A percentile compares a stretch with the other conserved stretches of the same genome.
Evolutionary conservation across 1,140 invertebrate genomes (phyloP).

Genomic region (Chionoecetes opilio): DNA sequence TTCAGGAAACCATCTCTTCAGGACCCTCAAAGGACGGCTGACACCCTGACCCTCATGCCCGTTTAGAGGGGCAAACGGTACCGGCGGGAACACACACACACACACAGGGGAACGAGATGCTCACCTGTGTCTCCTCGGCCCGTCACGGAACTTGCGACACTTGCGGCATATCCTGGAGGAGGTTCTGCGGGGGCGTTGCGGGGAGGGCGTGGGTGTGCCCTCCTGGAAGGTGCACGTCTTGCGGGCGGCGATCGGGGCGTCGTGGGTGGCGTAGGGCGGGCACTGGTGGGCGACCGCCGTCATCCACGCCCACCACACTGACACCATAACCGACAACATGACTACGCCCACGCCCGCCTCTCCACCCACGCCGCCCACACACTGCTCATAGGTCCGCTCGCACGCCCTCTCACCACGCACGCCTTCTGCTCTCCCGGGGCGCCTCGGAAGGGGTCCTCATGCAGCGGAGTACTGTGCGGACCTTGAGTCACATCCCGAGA

Average conservation of each 20-base stretch:
- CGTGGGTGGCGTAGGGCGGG: constrained; percentile 43
- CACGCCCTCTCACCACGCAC: background rate
- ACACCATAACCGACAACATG: constrained; percentile 80
- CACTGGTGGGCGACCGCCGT: constrained; percentile 63
- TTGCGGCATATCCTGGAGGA: constrained; percentile 78
- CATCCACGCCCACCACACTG: constrained; percentile 80
- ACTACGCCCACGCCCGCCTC: background rate
- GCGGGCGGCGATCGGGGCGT: constrained; percentile 36
- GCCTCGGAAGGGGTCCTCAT: background rate
- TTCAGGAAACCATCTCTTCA: no score
- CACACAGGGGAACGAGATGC: constrained; percentile 1
- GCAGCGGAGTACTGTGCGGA: background rate
- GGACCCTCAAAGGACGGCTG: no score
- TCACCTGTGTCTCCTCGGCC: constrained; percentile 79
- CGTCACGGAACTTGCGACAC: constrained; percentile 79
- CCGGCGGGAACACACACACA: background rate
- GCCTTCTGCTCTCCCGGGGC: background rate
- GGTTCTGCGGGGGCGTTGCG: constrained; percentile 44
- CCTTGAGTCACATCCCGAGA: background rate
- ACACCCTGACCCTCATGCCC: no score
- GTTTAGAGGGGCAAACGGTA: background rate
- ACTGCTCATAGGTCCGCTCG: background rate
- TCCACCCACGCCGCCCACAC: background rate
- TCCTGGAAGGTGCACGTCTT: constrained; percentile 74
- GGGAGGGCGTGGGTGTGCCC: constrained; percentile 64